Evolutionary conservation across 2,113 vertebrate species (phyloP).

Genomic region (Caranx ignobilis): DNA sequence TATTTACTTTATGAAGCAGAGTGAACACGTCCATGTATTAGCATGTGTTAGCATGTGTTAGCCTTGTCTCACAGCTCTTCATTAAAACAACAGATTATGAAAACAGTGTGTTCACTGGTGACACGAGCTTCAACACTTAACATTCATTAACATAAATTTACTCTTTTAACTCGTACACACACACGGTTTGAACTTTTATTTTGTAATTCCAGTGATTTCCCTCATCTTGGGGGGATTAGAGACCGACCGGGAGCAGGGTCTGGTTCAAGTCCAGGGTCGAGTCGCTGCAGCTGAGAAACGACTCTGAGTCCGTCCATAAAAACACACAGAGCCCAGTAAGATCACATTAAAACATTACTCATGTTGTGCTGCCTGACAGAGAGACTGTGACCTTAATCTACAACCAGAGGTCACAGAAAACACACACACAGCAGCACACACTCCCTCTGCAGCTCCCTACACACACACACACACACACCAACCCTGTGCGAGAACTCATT

Average conservation of each 20-base stretch:
- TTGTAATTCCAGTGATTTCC: background rate
- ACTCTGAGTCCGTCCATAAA: slow-evolving; percentile 49
- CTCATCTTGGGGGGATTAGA: background rate
- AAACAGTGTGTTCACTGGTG: background rate
- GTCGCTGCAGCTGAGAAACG: slow-evolving; percentile 30
- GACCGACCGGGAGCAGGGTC: slow-evolving; percentile 24
- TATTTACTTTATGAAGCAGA: no score
- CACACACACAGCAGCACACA: background rate
- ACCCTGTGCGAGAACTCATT: slow-evolving; percentile 48
- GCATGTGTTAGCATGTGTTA: background rate
- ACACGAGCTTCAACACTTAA: background rate
- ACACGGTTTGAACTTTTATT: background rate
- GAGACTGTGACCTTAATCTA: slow-evolving; percentile 67
- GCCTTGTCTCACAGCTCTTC: background rate
- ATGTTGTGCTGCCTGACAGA: slow-evolving; percentile 61
- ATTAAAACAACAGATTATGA: slow-evolving; percentile 17
- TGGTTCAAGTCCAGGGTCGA: slow-evolving; percentile 46
- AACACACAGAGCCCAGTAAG: slow-evolving; percentile 36
- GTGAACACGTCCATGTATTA: no score
- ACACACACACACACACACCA: slow-evolving; percentile 21
- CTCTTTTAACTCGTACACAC: background rate
- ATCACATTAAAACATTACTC: slow-evolving; percentile 71
- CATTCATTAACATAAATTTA: background rate
- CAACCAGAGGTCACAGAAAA: slow-evolving; percentile 59
- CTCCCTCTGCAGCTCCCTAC: background rate